Conservation (phyloP, 2,113 vertebrate species). For the Dicrurus megarhynchus region DNA sequence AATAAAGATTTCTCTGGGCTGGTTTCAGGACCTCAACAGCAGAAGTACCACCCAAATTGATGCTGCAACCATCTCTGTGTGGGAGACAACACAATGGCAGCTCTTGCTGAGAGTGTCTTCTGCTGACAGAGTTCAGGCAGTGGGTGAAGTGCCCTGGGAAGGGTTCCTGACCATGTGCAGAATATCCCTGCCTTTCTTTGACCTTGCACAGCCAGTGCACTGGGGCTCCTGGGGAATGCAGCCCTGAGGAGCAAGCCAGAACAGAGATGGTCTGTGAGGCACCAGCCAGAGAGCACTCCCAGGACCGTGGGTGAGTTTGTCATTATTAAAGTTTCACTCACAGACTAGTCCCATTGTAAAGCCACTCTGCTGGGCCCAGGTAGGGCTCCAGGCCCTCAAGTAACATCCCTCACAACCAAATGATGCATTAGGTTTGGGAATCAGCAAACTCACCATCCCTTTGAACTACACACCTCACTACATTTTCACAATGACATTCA, state of each 20-base stretch:
- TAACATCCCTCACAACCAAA: not conserved
- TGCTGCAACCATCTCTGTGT: fast-evolving
- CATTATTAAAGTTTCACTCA: not conserved
- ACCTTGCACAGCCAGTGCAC: not conserved
- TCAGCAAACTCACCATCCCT: not conserved
- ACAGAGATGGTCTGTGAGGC: not conserved
- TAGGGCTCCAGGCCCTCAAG: not conserved
- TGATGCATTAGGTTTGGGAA: not conserved
- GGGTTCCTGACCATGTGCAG: not conserved
- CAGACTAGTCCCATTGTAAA: not conserved
- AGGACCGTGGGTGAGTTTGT: not conserved
- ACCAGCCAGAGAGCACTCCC: not conserved
- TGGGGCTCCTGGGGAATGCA: not conserved
- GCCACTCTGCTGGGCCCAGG: not conserved
- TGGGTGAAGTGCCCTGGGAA: not conserved
- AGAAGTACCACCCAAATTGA: not conserved
- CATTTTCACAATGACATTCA: not conserved
- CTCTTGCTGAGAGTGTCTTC: not conserved
- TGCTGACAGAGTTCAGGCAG: not conserved
- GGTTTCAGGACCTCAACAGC: not conserved
- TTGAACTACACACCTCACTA: not conserved
- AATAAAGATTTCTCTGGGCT: not conserved
- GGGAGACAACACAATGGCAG: not conserved
- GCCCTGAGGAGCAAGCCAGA: not conserved
- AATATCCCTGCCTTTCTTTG: not conserved